Percentiles rank a stretch among this genome's conserved stretches.
Conservation (phyloP, 2,113 vertebrate genomes). For the Oreochromis aureus region DNA sequence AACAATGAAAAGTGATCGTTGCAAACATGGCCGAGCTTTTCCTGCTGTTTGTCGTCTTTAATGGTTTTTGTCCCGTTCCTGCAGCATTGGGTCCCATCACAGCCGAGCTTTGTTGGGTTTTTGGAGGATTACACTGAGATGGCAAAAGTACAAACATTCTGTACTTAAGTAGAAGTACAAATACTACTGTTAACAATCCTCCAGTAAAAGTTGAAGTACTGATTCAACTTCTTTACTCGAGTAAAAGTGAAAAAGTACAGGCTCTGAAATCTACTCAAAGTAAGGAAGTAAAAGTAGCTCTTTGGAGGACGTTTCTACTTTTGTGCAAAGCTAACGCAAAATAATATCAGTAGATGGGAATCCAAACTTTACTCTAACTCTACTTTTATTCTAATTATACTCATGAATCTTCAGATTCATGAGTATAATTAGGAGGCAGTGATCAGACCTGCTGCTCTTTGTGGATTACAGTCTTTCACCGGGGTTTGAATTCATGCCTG, state of each 20-base stretch:
- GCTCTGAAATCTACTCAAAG: neutral
- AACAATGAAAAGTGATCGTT: fast-evolving
- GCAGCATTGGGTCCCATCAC: too few species aligned
- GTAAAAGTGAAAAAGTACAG: fast-evolving
- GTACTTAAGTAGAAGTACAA: neutral
- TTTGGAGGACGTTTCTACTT: neutral
- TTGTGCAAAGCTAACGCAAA: neutral
- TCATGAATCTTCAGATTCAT: too few species aligned
- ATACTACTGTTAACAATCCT: neutral
- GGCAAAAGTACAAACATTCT: neutral
- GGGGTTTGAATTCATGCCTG: too few species aligned
- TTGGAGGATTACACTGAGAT: neutral
- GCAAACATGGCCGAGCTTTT: fast-evolving
- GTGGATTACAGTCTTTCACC: too few species aligned
- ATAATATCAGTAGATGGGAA: fast-evolving
- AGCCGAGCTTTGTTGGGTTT: fast-evolving
- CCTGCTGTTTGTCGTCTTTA: neutral
- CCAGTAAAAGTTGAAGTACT: fast-evolving
- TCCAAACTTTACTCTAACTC: neutral
- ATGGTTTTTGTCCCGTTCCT: fast-evolving
- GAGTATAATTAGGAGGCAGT: too few species aligned
- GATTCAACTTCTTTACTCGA: neutral
- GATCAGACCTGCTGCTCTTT: too few species aligned
- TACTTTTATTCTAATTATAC: neutral
- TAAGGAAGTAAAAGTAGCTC: neutral